Conservation (phyloP, 2,797 vertebrate genomes). For the Chelon auratus region DNA sequence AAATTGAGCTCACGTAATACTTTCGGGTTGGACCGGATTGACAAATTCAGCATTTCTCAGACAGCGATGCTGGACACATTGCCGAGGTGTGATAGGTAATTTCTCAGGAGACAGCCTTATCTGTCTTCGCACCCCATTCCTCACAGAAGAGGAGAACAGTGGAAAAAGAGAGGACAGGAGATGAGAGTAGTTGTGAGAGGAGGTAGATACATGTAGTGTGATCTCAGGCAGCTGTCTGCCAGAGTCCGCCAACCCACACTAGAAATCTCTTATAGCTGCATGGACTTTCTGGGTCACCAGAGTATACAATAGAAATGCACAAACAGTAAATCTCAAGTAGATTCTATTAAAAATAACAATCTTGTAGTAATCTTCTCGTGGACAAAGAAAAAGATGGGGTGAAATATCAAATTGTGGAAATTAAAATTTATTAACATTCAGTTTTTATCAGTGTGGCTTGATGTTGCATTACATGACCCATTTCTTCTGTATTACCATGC, state of each 20-base stretch:
- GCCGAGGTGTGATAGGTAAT: slow-evolving; percentile 74
- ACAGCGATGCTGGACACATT: slow-evolving; percentile 63
- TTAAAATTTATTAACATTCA: not conserved
- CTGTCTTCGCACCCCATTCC: slow-evolving; percentile 54
- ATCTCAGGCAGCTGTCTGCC: slow-evolving; percentile 68
- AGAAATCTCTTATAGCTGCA: slow-evolving; percentile 25
- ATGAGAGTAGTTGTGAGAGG: slow-evolving; percentile 69
- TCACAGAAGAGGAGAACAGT: slow-evolving; percentile 54
- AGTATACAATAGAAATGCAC: not conserved
- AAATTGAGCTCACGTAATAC: slow-evolving; percentile 63
- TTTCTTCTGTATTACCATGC: too few species aligned
- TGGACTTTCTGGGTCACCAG: slow-evolving; percentile 49
- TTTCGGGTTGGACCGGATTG: slow-evolving; percentile 54
- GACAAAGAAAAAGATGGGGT: not conserved
- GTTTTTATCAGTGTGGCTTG: not conserved
- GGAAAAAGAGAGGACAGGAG: slow-evolving; percentile 67
- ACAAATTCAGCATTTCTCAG: slow-evolving; percentile 73
- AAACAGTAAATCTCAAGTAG: slow-evolving; percentile 28
- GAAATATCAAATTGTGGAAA: not conserved
- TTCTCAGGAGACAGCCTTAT: slow-evolving; percentile 75
- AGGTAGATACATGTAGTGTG: slow-evolving; percentile 66
- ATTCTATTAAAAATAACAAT: slow-evolving; percentile 27
- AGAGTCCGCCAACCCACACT: slow-evolving; percentile 48
- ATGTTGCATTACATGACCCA: not conserved
- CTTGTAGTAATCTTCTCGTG: not conserved